Percentiles rank a stretch among this genome's conserved stretches.
These are phyloP conservation scores for Cheilosia soror DNA, from an alignment of 2,888 invertebrate genomes.

Conservation along the genomic window DNA sequence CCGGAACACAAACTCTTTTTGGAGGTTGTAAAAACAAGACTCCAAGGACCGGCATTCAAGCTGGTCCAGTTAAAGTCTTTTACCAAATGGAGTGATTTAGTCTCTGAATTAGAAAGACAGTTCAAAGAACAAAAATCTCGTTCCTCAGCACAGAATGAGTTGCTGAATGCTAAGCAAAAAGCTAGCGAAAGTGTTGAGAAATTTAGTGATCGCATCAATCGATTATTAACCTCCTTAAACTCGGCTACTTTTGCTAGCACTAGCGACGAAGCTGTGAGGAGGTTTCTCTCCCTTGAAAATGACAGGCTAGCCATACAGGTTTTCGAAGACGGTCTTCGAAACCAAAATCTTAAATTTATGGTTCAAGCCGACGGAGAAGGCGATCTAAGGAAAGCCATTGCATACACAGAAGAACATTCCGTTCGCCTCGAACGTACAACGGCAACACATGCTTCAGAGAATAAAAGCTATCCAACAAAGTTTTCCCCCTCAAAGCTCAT, in stretches of 20 bases:
- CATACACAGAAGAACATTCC: not conserved
- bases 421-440: not conserved
- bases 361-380: not conserved
- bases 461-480: not conserved
- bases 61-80: constrained; percentile 9
- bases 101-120: constrained; percentile 12
- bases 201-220: not conserved
- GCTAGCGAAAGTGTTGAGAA: not conserved
- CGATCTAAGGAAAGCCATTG: not conserved
- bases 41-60: no score
- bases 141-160: constrained; percentile 5
- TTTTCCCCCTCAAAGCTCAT: not conserved
- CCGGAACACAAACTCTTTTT: no score
- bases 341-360: constrained; percentile 1
- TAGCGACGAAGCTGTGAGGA: not conserved
- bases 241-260: not conserved
- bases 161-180: constrained; percentile 2
- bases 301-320: not conserved
- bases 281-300: not conserved
- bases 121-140: constrained; percentile 16
- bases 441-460: not conserved
- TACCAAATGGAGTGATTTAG: not conserved
- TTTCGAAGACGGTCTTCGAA: constrained; percentile 13
- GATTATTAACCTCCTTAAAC: not conserved
- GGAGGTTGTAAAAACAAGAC: no score